These are phyloP conservation scores for Lasioglossum figueresi DNA, from an alignment of 2,888 invertebrate genomes.

Conservation along the genomic window DNA sequence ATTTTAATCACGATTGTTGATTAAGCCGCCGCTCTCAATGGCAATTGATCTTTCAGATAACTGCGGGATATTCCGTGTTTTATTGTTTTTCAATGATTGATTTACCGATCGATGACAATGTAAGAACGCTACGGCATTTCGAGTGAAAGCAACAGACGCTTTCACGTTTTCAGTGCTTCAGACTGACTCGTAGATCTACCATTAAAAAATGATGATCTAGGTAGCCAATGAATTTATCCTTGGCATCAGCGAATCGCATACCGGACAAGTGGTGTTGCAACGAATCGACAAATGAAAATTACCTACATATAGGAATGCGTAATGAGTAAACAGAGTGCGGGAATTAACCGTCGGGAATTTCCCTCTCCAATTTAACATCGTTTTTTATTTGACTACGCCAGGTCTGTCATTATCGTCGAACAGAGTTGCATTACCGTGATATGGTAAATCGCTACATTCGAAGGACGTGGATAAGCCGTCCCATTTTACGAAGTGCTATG, in stretches of 20 bases:
- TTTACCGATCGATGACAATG: background rate
- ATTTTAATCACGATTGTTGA: background rate
- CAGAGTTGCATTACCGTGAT: background rate
- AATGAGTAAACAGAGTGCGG: background rate
- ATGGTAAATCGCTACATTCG: background rate
- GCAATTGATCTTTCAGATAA: background rate
- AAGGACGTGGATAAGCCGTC: background rate
- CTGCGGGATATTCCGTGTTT: background rate
- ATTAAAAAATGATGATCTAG: background rate
- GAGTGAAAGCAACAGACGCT: background rate
- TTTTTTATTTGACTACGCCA: background rate
- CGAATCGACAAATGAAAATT: background rate
- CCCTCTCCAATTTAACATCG: background rate
- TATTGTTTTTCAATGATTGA: background rate
- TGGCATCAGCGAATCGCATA: background rate
- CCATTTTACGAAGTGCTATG: background rate
- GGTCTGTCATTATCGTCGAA: background rate
- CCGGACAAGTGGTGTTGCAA: slow-evolving; percentile 1
- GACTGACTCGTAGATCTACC: background rate
- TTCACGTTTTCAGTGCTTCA: too few relatives aligned
- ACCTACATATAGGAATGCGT: background rate
- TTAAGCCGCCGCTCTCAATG: background rate
- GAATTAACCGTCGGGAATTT: background rate
- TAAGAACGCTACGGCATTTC: background rate
- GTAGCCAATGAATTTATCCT: background rate